Evolutionary conservation across 2,797 vertebrate species (phyloP).

Genomic region (Xenentodon cancila): DNA sequence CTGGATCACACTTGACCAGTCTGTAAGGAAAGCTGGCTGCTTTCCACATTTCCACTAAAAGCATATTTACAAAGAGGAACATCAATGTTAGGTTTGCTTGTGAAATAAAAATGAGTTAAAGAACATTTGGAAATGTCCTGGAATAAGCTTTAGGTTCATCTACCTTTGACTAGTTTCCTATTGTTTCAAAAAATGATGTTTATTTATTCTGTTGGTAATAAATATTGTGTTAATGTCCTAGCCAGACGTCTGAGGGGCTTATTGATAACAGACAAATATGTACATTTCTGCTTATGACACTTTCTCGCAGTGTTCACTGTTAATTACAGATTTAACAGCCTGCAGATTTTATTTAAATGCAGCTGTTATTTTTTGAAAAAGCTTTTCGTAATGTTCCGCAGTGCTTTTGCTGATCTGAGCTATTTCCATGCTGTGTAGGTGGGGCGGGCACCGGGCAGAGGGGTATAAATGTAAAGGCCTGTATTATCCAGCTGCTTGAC

Average conservation of each 20-base stretch:
- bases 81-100: too few relatives aligned
- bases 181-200: too few relatives aligned
- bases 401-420: constrained; percentile 35
- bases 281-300: constrained; percentile 2
- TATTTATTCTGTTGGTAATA: background rate
- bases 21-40: constrained; percentile 43
- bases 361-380: constrained; percentile 9
- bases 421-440: constrained; percentile 18
- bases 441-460: constrained; percentile 4
- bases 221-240: background rate
- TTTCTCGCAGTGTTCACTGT: constrained; percentile 20
- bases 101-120: too few relatives aligned
- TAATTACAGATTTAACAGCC: constrained; percentile 26
- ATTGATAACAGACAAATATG: constrained; percentile 19
- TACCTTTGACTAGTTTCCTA: too few relatives aligned
- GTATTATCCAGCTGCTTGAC: constrained; percentile 20
- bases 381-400: background rate
- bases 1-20: constrained; percentile 25
- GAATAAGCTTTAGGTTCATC: too few relatives aligned
- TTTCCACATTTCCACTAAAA: too few relatives aligned
- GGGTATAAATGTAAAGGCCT: constrained; percentile 19
- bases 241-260: background rate
- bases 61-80: too few relatives aligned
- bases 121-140: too few relatives aligned
- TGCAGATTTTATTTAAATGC: constrained; percentile 17